Conservation (phyloP, 2,888 invertebrate genomes). For the Isotomurus palustris region DNA sequence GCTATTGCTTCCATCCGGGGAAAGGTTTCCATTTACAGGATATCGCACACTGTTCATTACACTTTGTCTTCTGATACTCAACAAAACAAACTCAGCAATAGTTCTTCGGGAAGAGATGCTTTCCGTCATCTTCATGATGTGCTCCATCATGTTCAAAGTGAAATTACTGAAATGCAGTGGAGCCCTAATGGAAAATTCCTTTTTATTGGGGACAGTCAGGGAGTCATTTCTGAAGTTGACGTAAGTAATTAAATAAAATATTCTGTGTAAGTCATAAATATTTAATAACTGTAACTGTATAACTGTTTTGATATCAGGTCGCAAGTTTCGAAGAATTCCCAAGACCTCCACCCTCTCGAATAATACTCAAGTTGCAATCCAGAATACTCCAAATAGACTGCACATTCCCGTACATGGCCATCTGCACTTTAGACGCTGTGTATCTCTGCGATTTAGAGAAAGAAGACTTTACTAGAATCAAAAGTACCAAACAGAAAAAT, state of each 20-base stretch:
- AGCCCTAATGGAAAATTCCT: conserved; percentile 44
- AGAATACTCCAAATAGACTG: conserved; percentile 41
- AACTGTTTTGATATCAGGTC: conserved; percentile 30
- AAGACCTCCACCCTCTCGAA: conserved; percentile 34
- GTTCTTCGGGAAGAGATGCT: conserved; percentile 20
- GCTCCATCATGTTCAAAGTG: conserved; percentile 38
- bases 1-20: conserved; percentile 42
- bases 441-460: conserved; percentile 44
- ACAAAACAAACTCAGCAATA: background rate
- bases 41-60: conserved; percentile 29
- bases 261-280: too few species aligned
- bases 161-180: conserved; percentile 44
- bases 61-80: conserved; percentile 12
- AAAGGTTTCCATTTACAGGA: conserved; percentile 38
- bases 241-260: conserved; percentile 10
- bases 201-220: conserved; percentile 43
- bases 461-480: conserved; percentile 40
- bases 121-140: conserved; percentile 37
- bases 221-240: conserved; percentile 42
- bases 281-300: too few species aligned
- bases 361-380: conserved; percentile 38
- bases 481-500: conserved; percentile 12
- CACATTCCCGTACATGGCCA: conserved; percentile 41
- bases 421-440: conserved; percentile 31
- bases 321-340: conserved; percentile 41